Conservation (phyloP, 2,113 vertebrate genomes). For the Ceyx melanurus region DNA sequence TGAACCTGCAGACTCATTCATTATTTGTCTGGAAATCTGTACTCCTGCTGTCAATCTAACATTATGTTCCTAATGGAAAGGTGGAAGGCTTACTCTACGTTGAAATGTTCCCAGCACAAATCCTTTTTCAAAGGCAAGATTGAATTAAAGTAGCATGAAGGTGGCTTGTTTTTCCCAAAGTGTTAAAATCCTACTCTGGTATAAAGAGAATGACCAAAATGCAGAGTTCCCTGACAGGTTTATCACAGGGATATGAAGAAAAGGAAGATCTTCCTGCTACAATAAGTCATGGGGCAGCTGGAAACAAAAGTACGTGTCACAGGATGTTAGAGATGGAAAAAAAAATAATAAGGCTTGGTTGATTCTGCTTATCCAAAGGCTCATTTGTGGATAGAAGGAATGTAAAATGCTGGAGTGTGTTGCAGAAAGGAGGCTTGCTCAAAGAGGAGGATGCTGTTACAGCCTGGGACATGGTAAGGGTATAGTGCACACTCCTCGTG, state of each 20-base stretch:
- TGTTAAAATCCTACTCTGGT: background rate
- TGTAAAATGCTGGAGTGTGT: background rate
- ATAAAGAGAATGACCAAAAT: background rate
- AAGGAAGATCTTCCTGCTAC: background rate
- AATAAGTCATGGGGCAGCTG: background rate
- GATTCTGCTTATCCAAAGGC: background rate
- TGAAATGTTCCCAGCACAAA: background rate
- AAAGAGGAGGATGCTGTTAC: background rate
- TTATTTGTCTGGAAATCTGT: background rate
- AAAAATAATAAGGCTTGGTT: background rate
- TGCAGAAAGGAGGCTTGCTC: background rate
- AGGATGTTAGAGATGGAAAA: background rate
- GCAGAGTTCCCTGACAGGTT: background rate
- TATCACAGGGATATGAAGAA: background rate
- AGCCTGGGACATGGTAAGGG: background rate
- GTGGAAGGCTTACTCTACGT: background rate
- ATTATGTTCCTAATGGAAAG: background rate
- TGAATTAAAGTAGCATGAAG: background rate
- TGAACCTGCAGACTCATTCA: background rate
- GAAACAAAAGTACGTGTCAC: background rate
- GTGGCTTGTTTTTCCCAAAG: background rate
- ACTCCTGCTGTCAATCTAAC: background rate
- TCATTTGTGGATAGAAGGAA: background rate
- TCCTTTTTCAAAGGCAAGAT: background rate
- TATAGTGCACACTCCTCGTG: background rate